Evolutionary conservation across 2,113 vertebrate genomes (phyloP), one percentile per base, ranked within the genome.

Genomic region (Edolisoma coerulescens): DNA sequence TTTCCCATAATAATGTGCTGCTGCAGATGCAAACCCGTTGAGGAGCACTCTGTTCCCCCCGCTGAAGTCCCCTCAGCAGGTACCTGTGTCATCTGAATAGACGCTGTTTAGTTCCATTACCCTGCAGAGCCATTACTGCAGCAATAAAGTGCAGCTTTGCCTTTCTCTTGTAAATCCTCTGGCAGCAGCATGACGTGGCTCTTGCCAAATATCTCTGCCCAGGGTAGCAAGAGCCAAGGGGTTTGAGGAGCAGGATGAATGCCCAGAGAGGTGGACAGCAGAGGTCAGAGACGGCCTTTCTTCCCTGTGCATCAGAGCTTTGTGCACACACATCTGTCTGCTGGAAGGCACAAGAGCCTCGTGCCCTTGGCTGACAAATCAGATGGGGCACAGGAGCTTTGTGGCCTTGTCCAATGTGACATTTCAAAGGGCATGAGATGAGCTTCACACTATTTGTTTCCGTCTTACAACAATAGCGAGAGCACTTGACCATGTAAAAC

Each of bases 351-450:
- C 16, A 1, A 28, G 54, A 65, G 14, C 22, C 56, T 33, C 3
- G 0, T 54, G 5, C 35, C 15, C 4, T 23, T 39, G 59, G 54
- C 69, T 67, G 23, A 47, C 15, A 41, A n/a, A 59, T 53, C 83
- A 59, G 33, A 23, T 28, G 32, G 57, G 61, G 63, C 42, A 42
- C 49, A 32, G 67, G 57, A 37, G 6, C 50, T 80, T 42, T 90
- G 77, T 3, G 5, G 68, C 19, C 67, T 88, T 53, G 45, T 32
- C n/a, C 50, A 32, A 6, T 0, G 0, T 11, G 32, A 27, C 23
- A 54, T 60, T 53, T 39, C 18, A 68, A 77, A 39, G 37, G 6
- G 16, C 0, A 0, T 37, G 32, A 87, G 76, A 63, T 30, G 80
- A 89, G 35, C 59, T 70, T 33, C 37, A 42, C 9, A 3, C 32